phyloP scores from a whole-genome alignment of 2,113 vertebrate genomes.

The Myotis brandtii region DNA sequence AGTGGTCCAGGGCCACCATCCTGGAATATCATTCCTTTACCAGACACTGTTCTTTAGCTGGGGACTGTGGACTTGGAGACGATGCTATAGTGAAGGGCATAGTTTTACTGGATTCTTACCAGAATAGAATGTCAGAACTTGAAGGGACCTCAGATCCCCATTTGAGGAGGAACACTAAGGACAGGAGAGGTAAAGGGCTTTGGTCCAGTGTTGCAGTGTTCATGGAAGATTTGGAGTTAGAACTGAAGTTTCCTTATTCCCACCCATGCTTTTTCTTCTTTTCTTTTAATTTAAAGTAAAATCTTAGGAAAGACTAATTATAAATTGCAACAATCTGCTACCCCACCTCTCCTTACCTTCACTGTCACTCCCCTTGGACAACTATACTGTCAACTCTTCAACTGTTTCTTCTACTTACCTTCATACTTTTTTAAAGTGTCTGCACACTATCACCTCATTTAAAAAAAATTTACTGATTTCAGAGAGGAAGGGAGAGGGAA shows the following conservation, averaged over 20 bases:
- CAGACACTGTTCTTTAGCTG: not conserved
- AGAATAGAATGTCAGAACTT: not conserved
- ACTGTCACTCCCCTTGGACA: not conserved
- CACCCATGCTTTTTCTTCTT: not conserved
- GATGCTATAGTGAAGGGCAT: not conserved
- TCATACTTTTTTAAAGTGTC: not conserved
- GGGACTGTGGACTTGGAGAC: not conserved
- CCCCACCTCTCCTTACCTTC: not conserved
- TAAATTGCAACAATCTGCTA: not conserved
- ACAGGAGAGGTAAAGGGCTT: not conserved
- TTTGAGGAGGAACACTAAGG: not conserved
- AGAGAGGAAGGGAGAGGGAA: no score
- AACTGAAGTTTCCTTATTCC: not conserved
- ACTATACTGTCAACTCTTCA: not conserved
- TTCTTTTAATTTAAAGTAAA: not conserved
- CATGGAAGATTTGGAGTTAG: not conserved
- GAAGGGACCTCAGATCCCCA: not conserved
- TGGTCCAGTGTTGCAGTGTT: not conserved
- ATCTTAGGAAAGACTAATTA: not conserved
- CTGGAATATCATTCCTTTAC: not conserved
- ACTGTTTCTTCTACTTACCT: not conserved
- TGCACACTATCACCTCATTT: no score
- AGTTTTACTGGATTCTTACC: slow-evolving; percentile 13
- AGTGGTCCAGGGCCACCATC: slow-evolving; percentile 37
- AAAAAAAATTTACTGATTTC: not conserved